Evolutionary conservation across 1,140 invertebrate species (phyloP).

Genomic region (Macrotrachela quadricornifera): DNA sequence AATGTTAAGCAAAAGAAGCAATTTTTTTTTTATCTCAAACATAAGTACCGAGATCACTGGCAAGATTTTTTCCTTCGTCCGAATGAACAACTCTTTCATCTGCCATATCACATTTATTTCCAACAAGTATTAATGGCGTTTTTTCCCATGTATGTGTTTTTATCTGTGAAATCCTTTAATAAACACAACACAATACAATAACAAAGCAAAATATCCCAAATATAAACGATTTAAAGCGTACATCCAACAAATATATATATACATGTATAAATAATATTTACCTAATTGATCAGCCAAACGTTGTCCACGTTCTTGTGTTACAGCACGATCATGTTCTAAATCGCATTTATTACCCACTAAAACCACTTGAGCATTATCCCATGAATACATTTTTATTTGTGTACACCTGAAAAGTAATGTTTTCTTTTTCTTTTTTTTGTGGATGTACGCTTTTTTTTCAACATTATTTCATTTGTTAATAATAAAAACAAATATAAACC

Average conservation of each 20-base stretch:
- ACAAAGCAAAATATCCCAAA: background rate
- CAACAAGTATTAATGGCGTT: background rate
- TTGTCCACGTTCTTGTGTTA: constrained; percentile 82
- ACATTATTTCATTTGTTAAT: background rate
- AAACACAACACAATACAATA: background rate
- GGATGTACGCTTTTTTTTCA: background rate
- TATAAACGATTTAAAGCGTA: background rate
- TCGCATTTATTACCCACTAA: constrained; percentile 95
- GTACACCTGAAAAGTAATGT: constrained; percentile 55
- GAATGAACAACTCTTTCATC: background rate
- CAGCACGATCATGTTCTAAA: constrained; percentile 95
- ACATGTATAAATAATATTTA: no score
- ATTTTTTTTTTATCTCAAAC: background rate
- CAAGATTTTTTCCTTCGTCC: background rate
- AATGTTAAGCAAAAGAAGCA: background rate
- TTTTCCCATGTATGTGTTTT: background rate
- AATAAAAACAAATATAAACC: no score
- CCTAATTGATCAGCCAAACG: constrained; percentile 86
- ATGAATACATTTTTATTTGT: constrained; percentile 98
- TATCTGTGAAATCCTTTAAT: background rate
- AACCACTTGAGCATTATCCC: constrained; percentile 99
- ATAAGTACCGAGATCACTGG: background rate
- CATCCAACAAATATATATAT: background rate
- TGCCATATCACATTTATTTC: background rate
- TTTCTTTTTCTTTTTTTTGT: no score